Evolutionary conservation across 1,140 invertebrate species (phyloP).

Genomic region (Cheumatopsyche charites): DNA sequence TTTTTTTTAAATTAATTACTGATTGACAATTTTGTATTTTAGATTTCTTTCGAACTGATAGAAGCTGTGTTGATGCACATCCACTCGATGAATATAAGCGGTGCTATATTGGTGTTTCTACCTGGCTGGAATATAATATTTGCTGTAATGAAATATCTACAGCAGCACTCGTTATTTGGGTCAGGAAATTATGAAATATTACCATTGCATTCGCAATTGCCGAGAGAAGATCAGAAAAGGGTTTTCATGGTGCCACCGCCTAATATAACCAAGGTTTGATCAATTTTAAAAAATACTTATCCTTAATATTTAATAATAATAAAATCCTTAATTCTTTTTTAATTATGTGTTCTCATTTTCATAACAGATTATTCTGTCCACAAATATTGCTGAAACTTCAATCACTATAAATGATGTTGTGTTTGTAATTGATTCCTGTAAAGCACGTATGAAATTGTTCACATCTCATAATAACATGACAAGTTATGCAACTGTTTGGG

Average conservation of each 20-base stretch:
- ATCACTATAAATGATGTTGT: slow-evolving; percentile 98
- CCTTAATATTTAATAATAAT: background rate
- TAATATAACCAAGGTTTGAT: slow-evolving; percentile 69
- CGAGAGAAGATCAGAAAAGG: slow-evolving; percentile 86
- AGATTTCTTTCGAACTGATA: slow-evolving; percentile 91
- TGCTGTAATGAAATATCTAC: slow-evolving; percentile 85
- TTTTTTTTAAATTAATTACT: background rate
- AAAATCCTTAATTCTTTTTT: too few relatives aligned
- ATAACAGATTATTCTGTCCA: slow-evolving; percentile 79
- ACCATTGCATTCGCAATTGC: slow-evolving; percentile 89
- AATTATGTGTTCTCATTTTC: too few relatives aligned
- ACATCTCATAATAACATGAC: slow-evolving; percentile 96
- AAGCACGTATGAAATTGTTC: slow-evolving; percentile 94
- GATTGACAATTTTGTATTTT: slow-evolving; percentile 43
- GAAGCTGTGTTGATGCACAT: slow-evolving; percentile 83
- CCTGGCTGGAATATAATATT: slow-evolving; percentile 96
- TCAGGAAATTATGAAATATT: slow-evolving; percentile 72
- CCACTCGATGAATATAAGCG: slow-evolving; percentile 71
- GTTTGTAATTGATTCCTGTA: slow-evolving; percentile 94
- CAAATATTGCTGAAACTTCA: slow-evolving; percentile 93
- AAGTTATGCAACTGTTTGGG: slow-evolving; percentile 93
- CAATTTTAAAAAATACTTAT: background rate
- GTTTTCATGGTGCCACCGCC: slow-evolving; percentile 81
- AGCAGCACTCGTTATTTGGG: slow-evolving; percentile 78
- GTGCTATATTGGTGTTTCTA: slow-evolving; percentile 90